phyloP scores from a whole-genome alignment of 1,140 invertebrate species.

The Neelides sp. region DNA sequence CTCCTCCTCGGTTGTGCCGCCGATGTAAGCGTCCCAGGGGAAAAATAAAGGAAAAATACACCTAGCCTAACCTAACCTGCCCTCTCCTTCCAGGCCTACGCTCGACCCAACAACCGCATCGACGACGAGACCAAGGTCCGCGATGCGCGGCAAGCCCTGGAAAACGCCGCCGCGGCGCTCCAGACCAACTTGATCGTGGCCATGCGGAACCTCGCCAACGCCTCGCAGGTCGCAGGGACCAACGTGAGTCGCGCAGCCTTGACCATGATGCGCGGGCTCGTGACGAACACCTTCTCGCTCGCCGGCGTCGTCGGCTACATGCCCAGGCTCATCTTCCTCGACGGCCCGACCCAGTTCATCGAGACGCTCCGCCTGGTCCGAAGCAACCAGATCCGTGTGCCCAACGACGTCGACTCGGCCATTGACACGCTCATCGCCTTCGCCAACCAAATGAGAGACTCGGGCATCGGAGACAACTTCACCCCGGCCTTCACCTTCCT shows the following conservation, averaged over 20 bases:
- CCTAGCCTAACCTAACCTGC: too few relatives aligned
- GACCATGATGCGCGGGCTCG: constrained; percentile 25
- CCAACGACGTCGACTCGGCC: constrained; percentile 27
- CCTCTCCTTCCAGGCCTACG: too few relatives aligned
- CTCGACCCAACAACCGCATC: not conserved
- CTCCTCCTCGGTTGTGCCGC: constrained; percentile 20
- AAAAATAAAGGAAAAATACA: too few relatives aligned
- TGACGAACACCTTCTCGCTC: constrained; percentile 27
- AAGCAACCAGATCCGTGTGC: constrained; percentile 30
- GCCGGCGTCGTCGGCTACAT: constrained; percentile 30
- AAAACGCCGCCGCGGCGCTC: constrained; percentile 16
- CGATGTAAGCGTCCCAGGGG: too few relatives aligned
- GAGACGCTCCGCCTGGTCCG: constrained; percentile 28
- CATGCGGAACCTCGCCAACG: constrained; percentile 23
- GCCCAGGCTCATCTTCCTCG: constrained; percentile 30
- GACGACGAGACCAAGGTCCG: constrained; percentile 16
- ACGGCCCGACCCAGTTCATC: constrained; percentile 31
- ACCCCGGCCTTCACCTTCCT: constrained; percentile 18
- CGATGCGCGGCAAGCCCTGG: constrained; percentile 27
- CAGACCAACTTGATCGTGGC: constrained; percentile 26
- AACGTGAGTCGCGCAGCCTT: constrained; percentile 25
- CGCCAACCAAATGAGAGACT: constrained; percentile 27
- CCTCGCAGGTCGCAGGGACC: constrained; percentile 21
- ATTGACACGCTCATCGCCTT: constrained; percentile 30
- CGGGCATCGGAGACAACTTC: constrained; percentile 23